Evolutionary conservation across 2,113 vertebrate genomes (phyloP).

Genomic region (Mystacornis crossleyi): DNA sequence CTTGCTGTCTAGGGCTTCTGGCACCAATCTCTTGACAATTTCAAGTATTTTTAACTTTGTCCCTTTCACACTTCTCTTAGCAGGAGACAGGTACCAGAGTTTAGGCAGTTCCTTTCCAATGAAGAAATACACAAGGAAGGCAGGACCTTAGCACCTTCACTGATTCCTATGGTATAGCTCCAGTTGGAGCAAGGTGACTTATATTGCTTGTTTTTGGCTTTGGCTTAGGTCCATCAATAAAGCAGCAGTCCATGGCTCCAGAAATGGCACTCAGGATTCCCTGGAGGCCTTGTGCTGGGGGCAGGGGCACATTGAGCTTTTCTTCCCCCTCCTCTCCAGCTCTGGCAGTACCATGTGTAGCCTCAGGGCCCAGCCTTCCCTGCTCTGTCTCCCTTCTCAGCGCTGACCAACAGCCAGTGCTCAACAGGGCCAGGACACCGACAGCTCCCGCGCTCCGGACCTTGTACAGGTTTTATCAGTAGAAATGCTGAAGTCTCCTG

Average conservation of each 20-base stretch:
- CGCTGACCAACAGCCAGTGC: accelerated
- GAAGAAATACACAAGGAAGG: background rate
- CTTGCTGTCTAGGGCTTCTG: background rate
- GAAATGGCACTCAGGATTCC: too few relatives aligned
- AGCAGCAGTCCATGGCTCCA: background rate
- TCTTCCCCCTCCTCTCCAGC: background rate
- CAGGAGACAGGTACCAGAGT: background rate
- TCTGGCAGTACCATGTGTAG: background rate
- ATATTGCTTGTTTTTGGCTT: accelerated
- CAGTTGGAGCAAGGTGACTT: accelerated
- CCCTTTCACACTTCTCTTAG: background rate
- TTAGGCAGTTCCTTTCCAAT: background rate
- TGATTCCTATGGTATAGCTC: background rate
- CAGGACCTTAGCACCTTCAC: accelerated
- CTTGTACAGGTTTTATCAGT: accelerated
- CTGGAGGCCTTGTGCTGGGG: too few relatives aligned
- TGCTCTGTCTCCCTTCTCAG: background rate
- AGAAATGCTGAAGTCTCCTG: background rate
- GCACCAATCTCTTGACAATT: background rate
- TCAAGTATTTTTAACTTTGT: background rate
- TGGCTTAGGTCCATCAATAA: background rate
- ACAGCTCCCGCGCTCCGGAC: background rate
- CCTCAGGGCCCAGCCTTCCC: accelerated
- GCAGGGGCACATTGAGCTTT: background rate
- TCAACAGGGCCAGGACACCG: background rate